A percentile compares a stretch with the other conserved stretches of the same genome.
phyloP scores from a whole-genome alignment of 2,113 vertebrate genomes.

The Pelvicachromis taeniatus region DNA sequence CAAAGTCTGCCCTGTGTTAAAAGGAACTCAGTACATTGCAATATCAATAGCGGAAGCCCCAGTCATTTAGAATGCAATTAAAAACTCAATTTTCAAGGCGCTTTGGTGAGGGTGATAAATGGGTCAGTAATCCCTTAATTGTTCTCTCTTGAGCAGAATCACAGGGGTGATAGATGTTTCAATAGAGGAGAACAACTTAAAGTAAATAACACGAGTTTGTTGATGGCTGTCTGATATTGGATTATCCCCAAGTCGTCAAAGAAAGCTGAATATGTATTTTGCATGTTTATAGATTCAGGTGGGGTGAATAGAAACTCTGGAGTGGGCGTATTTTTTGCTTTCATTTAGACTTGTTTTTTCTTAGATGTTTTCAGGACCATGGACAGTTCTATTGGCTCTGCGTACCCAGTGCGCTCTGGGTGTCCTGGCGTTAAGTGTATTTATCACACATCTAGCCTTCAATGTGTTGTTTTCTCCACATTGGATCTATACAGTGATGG shows the following conservation, averaged over 20 bases:
- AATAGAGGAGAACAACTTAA: conserved; percentile 12
- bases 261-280: not conserved
- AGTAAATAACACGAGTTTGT: conserved; percentile 35
- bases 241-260: not conserved
- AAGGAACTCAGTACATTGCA: conserved; percentile 10
- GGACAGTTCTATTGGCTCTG: conserved; percentile 28
- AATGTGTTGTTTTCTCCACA: not conserved
- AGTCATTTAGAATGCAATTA: conserved; percentile 66
- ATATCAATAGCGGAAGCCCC: conserved; percentile 60
- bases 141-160: conserved; percentile 55
- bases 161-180: conserved; percentile 42
- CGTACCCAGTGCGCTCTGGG: not conserved
- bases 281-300: not conserved
- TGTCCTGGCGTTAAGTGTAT: not conserved
- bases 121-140: conserved; percentile 62
- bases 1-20: not conserved
- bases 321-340: not conserved
- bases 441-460: not conserved
- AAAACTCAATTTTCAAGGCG: conserved; percentile 71
- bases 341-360: not conserved
- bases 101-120: conserved; percentile 65
- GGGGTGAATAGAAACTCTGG: not conserved
- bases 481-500: not conserved
- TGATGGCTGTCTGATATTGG: not conserved
- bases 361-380: conserved; percentile 42